phyloP scores from a whole-genome alignment of 37 sponge, comb jelly and placozoan genomes.

The Agelas oroides region DNA sequence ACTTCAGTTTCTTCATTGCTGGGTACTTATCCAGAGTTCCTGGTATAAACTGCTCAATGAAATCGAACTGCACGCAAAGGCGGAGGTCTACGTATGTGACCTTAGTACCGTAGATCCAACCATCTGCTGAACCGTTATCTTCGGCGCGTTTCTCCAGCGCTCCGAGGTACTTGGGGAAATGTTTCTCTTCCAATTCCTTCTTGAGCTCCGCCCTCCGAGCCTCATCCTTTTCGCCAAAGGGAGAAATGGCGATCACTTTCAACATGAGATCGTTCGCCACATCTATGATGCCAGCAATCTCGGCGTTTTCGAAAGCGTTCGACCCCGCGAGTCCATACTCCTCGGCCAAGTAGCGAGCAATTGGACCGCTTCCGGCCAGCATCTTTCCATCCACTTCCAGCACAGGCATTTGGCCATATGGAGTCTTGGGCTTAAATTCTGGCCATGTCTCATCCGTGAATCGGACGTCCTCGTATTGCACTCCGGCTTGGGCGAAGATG shows the following conservation, averaged over 20 bases:
- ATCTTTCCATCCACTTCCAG: constrained; percentile 74
- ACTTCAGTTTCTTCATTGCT: constrained; percentile 29
- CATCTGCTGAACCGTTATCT: not conserved
- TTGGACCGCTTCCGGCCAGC: constrained; percentile 51
- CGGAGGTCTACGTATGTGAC: constrained; percentile 49
- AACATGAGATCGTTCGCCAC: constrained; percentile 9
- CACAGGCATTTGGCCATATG: constrained; percentile 60
- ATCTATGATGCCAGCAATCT: constrained; percentile 45
- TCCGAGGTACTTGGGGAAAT: constrained; percentile 15
- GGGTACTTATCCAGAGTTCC: constrained; percentile 32
- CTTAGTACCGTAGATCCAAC: constrained; percentile 46
- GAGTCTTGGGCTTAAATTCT: constrained; percentile 52
- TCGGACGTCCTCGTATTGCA: constrained; percentile 57
- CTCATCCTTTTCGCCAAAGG: constrained; percentile 54
- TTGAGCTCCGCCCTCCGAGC: constrained; percentile 21
- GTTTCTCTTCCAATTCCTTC: constrained; percentile 24
- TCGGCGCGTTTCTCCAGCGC: constrained; percentile 19
- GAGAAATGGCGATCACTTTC: not conserved
- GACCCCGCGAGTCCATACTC: constrained; percentile 54
- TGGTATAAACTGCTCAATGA: not conserved
- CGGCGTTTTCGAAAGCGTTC: constrained; percentile 48
- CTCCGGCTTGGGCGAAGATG: constrained; percentile 58
- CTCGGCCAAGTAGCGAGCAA: constrained; percentile 67
- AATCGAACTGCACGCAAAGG: not conserved
- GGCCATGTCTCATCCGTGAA: constrained; percentile 35